Evolutionary conservation across 1,140 invertebrate species (phyloP).

Genomic region (Aphis gossypii): DNA sequence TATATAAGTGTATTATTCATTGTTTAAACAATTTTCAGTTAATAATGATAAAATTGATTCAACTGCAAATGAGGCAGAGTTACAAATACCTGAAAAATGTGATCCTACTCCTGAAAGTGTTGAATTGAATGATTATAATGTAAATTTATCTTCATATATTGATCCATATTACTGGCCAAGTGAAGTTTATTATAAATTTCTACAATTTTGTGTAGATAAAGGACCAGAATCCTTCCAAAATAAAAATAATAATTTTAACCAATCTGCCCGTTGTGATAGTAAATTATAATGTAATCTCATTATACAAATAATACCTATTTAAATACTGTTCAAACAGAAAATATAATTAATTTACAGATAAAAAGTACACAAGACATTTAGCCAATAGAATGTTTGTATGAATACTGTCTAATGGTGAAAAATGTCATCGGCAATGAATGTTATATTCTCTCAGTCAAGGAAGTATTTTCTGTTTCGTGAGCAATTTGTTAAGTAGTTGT

Average conservation of each 20-base stretch:
- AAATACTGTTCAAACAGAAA: neutral
- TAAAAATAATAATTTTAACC: neutral
- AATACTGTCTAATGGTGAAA: neutral
- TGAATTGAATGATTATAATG: too few species aligned
- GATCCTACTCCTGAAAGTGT: too few species aligned
- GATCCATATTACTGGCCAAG: conserved; percentile 6
- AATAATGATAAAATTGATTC: too few species aligned
- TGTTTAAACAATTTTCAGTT: too few species aligned
- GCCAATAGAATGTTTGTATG: neutral
- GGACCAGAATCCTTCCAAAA: neutral
- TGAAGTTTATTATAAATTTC: neutral
- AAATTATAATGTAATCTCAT: neutral
- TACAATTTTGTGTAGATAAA: neutral
- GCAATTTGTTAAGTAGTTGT: neutral
- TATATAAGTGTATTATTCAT: too few species aligned
- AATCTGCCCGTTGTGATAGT: neutral
- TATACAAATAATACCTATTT: neutral
- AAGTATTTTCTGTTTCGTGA: neutral
- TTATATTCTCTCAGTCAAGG: neutral
- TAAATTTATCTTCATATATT: too few species aligned
- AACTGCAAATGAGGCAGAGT: too few species aligned
- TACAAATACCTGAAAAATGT: too few species aligned
- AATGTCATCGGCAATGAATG: neutral
- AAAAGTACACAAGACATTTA: neutral
- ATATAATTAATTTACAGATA: neutral